Percentiles rank a stretch among this genome's conserved stretches.
Evolutionary conservation across 2,797 vertebrate genomes (phyloP).

Genomic region (Crocidura indochinensis): DNA sequence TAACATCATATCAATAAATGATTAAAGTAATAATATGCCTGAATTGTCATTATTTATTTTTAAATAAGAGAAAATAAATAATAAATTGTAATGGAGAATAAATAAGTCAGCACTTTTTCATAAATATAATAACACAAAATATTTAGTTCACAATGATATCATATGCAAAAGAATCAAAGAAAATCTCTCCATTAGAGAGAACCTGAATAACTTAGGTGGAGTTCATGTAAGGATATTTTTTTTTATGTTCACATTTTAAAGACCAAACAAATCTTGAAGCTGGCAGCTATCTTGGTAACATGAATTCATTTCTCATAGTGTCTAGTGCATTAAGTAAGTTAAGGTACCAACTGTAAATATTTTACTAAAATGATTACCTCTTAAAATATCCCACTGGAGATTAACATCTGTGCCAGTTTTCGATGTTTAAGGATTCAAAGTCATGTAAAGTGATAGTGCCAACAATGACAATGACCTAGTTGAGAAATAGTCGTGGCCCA

Average conservation of each 20-base stretch:
- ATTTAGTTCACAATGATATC: neutral
- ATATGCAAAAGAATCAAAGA: neutral
- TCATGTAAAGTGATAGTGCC: neutral
- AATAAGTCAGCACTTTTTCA: neutral
- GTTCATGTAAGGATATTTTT: neutral
- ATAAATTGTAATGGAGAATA: neutral
- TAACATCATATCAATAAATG: neutral
- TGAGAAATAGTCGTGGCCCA: neutral
- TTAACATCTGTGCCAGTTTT: neutral
- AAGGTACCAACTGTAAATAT: neutral
- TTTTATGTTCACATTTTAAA: neutral
- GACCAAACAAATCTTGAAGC: neutral
- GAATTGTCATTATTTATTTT: neutral
- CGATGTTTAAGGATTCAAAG: neutral
- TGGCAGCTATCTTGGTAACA: neutral
- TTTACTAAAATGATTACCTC: conserved; percentile 23
- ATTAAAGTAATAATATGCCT: neutral
- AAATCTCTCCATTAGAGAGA: neutral
- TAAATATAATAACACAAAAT: neutral
- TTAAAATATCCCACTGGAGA: neutral
- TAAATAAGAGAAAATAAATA: neutral
- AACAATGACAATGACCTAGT: neutral
- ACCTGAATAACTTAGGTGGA: neutral
- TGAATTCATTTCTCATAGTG: neutral
- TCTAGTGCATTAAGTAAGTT: neutral